Evolutionary conservation across 2,113 vertebrate species (phyloP), one percentile per base, ranked within the genome.

Genomic region (Emydocephalus ijimae): DNA sequence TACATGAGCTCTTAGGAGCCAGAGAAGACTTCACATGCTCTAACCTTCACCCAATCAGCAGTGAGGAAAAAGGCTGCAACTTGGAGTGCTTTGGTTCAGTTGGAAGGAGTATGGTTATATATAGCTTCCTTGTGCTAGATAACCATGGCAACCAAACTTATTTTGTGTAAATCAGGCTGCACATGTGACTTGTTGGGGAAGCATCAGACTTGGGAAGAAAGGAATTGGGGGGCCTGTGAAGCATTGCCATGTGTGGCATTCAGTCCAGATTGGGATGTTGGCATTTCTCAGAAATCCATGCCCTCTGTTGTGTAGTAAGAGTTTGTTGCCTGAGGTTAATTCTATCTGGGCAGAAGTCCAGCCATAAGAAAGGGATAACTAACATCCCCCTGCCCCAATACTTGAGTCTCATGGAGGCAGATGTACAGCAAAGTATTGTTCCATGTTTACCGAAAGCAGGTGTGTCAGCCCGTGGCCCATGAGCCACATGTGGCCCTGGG

Each of bases 121-220:
- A 93, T 94, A 95, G 94, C 94, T 94, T 87, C 92, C 92, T 94
- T 86, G 95, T 89, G 54, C 93, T 0, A 39, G 43, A 94, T 96
- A 95, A 95, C 96, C 92, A 9, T 95, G 95, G 96, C 93, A 96
- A 96, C 95, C 0, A 94, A 20, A 87, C 94, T 95, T 95, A 95
- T 95, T 96, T 95, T 95, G 94, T 93, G 94, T 92, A 45, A 95
- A 93, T 92, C 95, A 93, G 93, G 94, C 95, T 94, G 1, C 0
- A 90, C 96, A 95, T 87, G 94, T 94, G 96, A 94, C 91, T 90
- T 0, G n/a, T 10, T 94, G 55, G 94, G 94, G 94, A 93, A 95
- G 90, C 92, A 96, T 89, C 87, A 94, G 94, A 89, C 2, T 5
- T 94, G 85, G 85, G 94, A 93, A 89, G 92, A 88, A 55, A 90